Evolutionary conservation across 2,113 vertebrate genomes (phyloP).

Genomic region (Corythornis cristatus): DNA sequence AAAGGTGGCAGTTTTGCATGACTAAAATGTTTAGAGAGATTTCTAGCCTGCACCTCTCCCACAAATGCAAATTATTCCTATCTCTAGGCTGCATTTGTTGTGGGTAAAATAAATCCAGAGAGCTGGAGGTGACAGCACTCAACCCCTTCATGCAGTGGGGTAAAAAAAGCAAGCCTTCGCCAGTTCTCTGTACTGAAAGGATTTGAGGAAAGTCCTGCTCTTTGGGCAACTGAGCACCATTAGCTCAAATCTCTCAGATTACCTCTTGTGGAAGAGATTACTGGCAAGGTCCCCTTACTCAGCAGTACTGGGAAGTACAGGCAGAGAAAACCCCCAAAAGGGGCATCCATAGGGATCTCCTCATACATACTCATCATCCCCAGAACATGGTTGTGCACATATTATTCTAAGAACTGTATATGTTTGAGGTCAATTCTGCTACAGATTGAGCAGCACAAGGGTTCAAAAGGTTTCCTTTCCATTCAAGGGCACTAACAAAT

Average conservation of each 20-base stretch:
- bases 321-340: background rate
- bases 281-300: accelerated
- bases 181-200: background rate
- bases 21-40: constrained; percentile 22
- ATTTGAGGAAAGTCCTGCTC: background rate
- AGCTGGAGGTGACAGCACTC: background rate
- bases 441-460: background rate
- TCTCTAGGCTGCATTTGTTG: background rate
- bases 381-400: accelerated
- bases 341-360: accelerated
- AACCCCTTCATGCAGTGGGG: too few relatives aligned
- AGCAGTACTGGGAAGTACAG: background rate
- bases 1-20: constrained; percentile 30
- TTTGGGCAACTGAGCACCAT: background rate
- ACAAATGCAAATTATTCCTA: background rate
- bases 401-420: background rate
- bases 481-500: background rate
- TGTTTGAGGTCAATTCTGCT: background rate
- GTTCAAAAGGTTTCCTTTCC: background rate
- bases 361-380: accelerated
- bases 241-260: background rate
- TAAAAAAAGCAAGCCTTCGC: background rate
- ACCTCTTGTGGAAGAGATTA: background rate
- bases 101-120: background rate
- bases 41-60: constrained; percentile 11